Conservation (phyloP, 2,113 vertebrate genomes). For the Takifugu flavidus region DNA sequence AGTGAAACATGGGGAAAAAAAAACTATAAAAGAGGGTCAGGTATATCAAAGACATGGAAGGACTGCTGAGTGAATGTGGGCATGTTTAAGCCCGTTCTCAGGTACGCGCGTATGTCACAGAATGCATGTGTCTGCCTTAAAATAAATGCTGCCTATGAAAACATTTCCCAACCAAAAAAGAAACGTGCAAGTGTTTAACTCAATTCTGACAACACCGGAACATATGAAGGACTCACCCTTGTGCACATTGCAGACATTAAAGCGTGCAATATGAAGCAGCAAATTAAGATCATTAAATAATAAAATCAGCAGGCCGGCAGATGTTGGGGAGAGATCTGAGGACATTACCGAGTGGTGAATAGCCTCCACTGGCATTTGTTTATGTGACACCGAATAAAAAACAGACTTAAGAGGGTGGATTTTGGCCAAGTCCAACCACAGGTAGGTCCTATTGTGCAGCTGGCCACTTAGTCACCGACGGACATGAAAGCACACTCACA, state of each 20-base stretch:
- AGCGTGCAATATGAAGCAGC: background rate
- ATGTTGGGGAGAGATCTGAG: conserved; percentile 46
- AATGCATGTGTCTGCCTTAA: conserved; percentile 21
- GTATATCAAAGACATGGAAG: conserved; percentile 70
- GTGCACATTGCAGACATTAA: background rate
- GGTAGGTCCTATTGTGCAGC: conserved; percentile 47
- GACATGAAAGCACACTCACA: conserved; percentile 8
- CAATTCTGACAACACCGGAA: conserved; percentile 2
- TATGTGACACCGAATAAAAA: conserved; percentile 62
- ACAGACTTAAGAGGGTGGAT: conserved; percentile 51
- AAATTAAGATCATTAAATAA: background rate
- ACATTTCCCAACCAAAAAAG: conserved; percentile 25
- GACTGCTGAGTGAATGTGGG: conserved; percentile 58
- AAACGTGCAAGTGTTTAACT: conserved; percentile 39
- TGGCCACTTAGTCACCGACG: conserved; percentile 44
- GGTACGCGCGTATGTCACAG: conserved; percentile 6
- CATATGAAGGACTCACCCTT: background rate
- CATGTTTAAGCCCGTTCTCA: conserved; percentile 40
- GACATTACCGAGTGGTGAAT: conserved; percentile 42
- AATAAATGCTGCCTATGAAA: conserved; percentile 43
- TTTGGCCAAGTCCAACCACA: conserved; percentile 49
- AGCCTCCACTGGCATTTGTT: conserved; percentile 57
- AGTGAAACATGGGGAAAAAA: conserved; percentile 65
- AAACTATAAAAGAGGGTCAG: conserved; percentile 65
- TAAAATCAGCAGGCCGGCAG: conserved; percentile 31